Percentiles rank a stretch among this genome's conserved stretches.
Conservation (phyloP, 1,140 invertebrate species). For the Cyphomyrmex costatus region DNA sequence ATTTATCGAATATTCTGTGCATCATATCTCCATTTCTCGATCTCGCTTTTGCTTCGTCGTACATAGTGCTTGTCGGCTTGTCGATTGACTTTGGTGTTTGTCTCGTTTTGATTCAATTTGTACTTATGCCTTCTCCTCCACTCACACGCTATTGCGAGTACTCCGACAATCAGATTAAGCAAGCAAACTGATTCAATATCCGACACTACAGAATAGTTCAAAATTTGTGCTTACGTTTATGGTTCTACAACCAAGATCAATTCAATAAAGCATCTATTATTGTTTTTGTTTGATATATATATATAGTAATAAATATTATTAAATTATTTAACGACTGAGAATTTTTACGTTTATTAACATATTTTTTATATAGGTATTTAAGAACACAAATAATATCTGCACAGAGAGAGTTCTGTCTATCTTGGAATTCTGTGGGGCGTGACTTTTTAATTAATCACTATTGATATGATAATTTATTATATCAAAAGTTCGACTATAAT, state of each 20-base stretch:
- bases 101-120: constrained; percentile 68
- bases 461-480: neutral
- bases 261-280: neutral
- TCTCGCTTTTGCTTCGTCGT: constrained; percentile 31
- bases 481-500: neutral
- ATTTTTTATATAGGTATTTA: neutral
- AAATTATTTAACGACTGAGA: no score
- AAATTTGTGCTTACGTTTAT: constrained; percentile 9
- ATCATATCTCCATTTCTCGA: constrained; percentile 1
- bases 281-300: neutral
- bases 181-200: constrained; percentile 14
- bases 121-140: constrained; percentile 38
- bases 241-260: neutral
- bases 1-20: constrained; percentile 41
- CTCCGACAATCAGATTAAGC: constrained; percentile 51
- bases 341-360: neutral
- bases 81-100: constrained; percentile 60
- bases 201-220: neutral
- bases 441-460: constrained; percentile 10
- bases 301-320: no score
- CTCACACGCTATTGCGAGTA: constrained; percentile 16
- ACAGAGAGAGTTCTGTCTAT: neutral
- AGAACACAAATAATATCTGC: neutral
- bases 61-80: constrained; percentile 20
- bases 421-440: neutral